A percentile compares a stretch with the other conserved stretches of the same genome.
Conservation (phyloP, 2,888 invertebrate genomes). For the Drepana falcataria region DNA sequence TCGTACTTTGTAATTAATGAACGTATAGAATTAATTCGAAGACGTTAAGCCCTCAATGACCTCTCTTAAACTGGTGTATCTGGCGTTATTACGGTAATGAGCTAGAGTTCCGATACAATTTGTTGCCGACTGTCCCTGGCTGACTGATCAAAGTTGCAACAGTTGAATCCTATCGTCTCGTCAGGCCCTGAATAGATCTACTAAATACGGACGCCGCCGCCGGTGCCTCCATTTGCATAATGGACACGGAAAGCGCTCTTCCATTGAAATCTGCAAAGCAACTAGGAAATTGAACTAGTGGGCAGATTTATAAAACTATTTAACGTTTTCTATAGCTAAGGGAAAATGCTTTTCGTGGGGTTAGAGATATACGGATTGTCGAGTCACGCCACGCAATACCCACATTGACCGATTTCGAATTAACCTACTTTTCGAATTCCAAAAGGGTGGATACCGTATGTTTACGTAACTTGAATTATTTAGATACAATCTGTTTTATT, state of each 20-base stretch:
- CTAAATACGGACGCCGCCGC: slow-evolving; percentile 53
- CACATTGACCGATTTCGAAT: slow-evolving; percentile 47
- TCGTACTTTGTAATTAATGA: too few species aligned
- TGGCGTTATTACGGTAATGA: slow-evolving; percentile 22
- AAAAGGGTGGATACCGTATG: slow-evolving; percentile 7
- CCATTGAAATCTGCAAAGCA: slow-evolving; percentile 42
- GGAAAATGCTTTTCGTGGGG: slow-evolving; percentile 27
- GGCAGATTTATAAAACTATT: slow-evolving; percentile 44
- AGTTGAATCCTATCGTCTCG: slow-evolving; percentile 34
- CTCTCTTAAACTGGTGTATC: too few species aligned
- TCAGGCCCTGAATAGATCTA: slow-evolving; percentile 50
- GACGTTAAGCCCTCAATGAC: too few species aligned
- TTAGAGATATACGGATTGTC: slow-evolving; percentile 19
- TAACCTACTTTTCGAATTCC: slow-evolving; percentile 46
- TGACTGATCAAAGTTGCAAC: slow-evolving; percentile 35
- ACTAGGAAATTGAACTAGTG: slow-evolving; percentile 40
- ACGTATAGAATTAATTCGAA: too few species aligned
- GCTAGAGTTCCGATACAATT: slow-evolving; percentile 3
- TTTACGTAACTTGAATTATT: neutral
- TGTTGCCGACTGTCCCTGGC: slow-evolving; percentile 7
- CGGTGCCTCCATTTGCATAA: slow-evolving; percentile 66
- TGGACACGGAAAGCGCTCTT: slow-evolving; percentile 52
- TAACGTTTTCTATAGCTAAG: slow-evolving; percentile 34
- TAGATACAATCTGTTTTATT: too few species aligned
- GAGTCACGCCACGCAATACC: slow-evolving; percentile 63